A percentile compares a stretch with the other conserved stretches of the same genome.
phyloP scores from a whole-genome alignment of 2,797 vertebrate species.

The Betta splendens region DNA sequence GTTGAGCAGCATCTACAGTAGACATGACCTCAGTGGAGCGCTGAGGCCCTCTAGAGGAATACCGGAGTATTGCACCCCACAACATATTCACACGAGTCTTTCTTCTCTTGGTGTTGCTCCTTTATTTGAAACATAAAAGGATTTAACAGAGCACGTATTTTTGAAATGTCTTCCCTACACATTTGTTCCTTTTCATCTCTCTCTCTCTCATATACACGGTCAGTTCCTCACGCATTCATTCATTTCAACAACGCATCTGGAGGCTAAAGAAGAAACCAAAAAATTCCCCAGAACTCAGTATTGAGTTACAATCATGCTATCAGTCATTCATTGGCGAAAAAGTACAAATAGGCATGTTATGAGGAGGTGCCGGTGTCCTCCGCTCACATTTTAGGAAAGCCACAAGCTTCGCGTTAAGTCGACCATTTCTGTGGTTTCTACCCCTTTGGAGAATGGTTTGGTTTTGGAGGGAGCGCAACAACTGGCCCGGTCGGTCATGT shows the following conservation, averaged over 20 bases:
- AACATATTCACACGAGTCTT: background rate
- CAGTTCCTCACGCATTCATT: conserved; percentile 52
- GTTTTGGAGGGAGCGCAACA: background rate
- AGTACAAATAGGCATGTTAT: conserved; percentile 60
- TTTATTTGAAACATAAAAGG: conserved; percentile 78
- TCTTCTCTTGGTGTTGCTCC: conserved; percentile 66
- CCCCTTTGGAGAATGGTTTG: conserved; percentile 1
- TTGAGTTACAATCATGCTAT: conserved; percentile 68
- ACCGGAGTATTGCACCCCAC: background rate
- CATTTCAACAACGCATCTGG: conserved; percentile 45
- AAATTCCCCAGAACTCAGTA: conserved; percentile 27
- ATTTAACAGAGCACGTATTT: conserved; percentile 59
- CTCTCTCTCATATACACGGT: conserved; percentile 6
- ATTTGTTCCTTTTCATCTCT: conserved; percentile 45
- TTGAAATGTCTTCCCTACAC: conserved; percentile 53
- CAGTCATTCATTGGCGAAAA: conserved; percentile 75
- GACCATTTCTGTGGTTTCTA: conserved; percentile 33
- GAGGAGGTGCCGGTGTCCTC: conserved; percentile 62
- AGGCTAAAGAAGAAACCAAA: conserved; percentile 36
- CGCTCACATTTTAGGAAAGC: conserved; percentile 57
- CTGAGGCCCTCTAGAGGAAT: conserved; percentile 36
- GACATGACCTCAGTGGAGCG: background rate
- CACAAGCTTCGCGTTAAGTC: conserved; percentile 45
- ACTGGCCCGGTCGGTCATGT: conserved; percentile 26
- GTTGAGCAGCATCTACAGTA: background rate